Percentiles rank a stretch among this genome's conserved stretches.
phyloP scores from a whole-genome alignment of 2,113 vertebrate genomes.

The Epinephelus moara region DNA sequence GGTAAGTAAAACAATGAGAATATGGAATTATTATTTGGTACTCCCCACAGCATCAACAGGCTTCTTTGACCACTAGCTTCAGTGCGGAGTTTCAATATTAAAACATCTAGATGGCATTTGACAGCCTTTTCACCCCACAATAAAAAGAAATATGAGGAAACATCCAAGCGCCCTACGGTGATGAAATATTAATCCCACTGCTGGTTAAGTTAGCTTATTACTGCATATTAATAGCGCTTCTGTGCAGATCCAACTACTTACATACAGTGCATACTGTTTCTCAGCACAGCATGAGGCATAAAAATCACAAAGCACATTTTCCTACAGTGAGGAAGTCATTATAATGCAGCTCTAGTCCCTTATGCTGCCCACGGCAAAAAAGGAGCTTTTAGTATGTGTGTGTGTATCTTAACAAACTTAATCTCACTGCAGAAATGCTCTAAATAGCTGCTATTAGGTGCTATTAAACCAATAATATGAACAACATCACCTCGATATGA shows the following conservation, averaged over 20 bases:
- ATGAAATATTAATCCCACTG: constrained; percentile 44
- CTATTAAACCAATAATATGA: constrained; percentile 15
- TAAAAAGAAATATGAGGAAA: constrained; percentile 23
- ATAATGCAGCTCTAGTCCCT: constrained; percentile 41
- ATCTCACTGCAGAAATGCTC: constrained; percentile 6
- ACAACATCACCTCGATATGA: background rate
- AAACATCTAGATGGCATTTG: constrained; percentile 2
- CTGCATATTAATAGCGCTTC: constrained; percentile 51
- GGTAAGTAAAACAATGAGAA: background rate
- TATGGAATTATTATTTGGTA: background rate
- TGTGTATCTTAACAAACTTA: constrained; percentile 22
- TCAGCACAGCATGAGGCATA: constrained; percentile 37
- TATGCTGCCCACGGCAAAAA: constrained; percentile 40
- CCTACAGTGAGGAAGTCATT: constrained; percentile 51
- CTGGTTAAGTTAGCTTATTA: constrained; percentile 43
- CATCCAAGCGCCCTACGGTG: constrained; percentile 10
- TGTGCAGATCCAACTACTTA: constrained; percentile 34
- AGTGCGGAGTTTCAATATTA: background rate
- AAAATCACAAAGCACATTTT: constrained; percentile 57
- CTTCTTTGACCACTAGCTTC: background rate
- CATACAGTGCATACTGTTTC: constrained; percentile 38
- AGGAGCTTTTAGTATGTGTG: constrained; percentile 29
- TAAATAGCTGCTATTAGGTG: constrained; percentile 32
- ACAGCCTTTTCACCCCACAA: constrained; percentile 16
- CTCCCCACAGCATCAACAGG: background rate